Base-by-base conservation (phyloP, 2,888 invertebrate species). In the Caenorhabditis zanzibari region DNA sequence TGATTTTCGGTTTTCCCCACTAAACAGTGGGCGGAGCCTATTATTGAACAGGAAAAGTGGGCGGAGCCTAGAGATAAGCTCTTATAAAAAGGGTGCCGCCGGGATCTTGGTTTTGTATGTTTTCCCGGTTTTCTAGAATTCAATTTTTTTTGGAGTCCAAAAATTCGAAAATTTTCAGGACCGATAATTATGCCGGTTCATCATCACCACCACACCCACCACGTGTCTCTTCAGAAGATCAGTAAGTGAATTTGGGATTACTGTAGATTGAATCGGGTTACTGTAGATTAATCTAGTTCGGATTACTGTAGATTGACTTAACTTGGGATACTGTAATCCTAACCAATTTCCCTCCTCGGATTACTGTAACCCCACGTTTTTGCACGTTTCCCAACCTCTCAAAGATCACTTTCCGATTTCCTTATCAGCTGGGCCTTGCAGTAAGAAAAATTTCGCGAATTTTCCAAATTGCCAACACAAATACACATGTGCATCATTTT, bases 181-280 rank as follows among this genome's bases (percentile, higher is more conserved):
- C 74, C 28, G 22, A 35, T 16, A 63, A 44, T 32, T 54, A 77
- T 77, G 77, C 58, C 77, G 22, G 77, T 77, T 44, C 77, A 77
- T 32, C 82, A 82, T 56, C 82, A 82, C 59, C 82, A 82, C 58
- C 69, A 81, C 47, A 76, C 73, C 32, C 82, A 82, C 49, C 71
- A 77, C 32, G 73, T 82, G 56, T 77, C 77, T 19, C 52, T 82
- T 28, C 66, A 58, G 73, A 82, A 82, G 68, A 82, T 82, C 52
- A 77, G 82, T 82, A 32, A 82, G 82, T 82, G n/a, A n/a, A n/a
- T 71, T 19, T 69, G n/a, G 58, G 19, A 32, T 49, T 77, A 28
- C 59, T 19, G 59, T 28, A 32, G n/a, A 16, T 58, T 28, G 2
- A 28, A 35, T n/a, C 19, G n/a, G 47, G 47, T 4, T 10, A 47